Evolutionary conservation across 1,140 invertebrate species (phyloP).

Genomic region (Lepidurus packardi): DNA sequence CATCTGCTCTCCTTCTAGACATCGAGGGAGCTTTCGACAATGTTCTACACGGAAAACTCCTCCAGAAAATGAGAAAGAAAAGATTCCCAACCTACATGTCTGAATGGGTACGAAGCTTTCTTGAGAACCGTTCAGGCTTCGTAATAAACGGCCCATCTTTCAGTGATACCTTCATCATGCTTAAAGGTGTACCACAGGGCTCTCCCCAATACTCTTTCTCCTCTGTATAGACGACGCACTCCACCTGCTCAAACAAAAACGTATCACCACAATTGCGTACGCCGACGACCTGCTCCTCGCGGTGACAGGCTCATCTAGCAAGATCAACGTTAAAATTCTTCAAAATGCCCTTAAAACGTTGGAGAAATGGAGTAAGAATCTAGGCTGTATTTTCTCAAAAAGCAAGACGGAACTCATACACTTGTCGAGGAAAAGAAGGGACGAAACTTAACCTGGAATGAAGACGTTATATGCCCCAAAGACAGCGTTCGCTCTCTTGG

Average conservation of each 20-base stretch:
- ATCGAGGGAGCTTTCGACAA: conserved; percentile 27
- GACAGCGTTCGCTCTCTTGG: conserved; percentile 8
- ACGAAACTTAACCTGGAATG: conserved; percentile 12
- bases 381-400: neutral
- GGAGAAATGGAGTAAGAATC: conserved; percentile 10
- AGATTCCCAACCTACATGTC: neutral
- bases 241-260: conserved; percentile 3
- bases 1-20: conserved; percentile 8
- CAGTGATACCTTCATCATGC: neutral
- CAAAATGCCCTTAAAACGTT: conserved; percentile 22
- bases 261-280: neutral
- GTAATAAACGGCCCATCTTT: neutral
- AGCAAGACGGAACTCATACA: conserved; percentile 25
- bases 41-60: neutral
- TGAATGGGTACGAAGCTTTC: neutral
- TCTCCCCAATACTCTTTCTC: conserved; percentile 22
- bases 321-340: conserved; percentile 15
- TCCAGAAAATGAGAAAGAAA: neutral
- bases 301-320: neutral
- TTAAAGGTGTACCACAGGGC: conserved; percentile 21
- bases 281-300: conserved; percentile 27
- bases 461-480: neutral
- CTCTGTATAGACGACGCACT: conserved; percentile 21
- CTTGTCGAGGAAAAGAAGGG: neutral
- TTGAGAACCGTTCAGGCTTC: neutral